Percentiles rank a stretch among this genome's conserved stretches.
Evolutionary conservation across 2,113 vertebrate genomes (phyloP).

Genomic region (Hemibagrus wyckioides): DNA sequence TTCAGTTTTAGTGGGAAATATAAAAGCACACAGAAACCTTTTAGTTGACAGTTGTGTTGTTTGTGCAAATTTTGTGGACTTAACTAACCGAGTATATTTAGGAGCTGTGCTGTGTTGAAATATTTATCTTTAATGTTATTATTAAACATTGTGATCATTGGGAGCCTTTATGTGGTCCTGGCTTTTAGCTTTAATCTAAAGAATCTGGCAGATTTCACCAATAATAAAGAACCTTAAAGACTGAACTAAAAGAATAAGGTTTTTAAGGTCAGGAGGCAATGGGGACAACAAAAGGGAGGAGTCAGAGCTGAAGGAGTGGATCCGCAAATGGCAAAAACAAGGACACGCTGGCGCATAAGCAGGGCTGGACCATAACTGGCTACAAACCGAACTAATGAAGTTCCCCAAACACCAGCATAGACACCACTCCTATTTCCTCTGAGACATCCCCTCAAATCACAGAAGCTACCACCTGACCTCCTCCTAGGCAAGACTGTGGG

Average conservation of each 20-base stretch:
- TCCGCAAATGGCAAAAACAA: not conserved
- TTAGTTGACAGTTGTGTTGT: too few relatives aligned
- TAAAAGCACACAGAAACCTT: too few relatives aligned
- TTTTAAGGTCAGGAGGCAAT: not conserved
- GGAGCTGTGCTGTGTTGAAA: not conserved
- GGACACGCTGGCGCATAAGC: not conserved
- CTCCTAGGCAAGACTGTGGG: not conserved
- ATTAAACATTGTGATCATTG: not conserved
- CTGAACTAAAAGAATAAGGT: not conserved
- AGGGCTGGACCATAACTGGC: not conserved
- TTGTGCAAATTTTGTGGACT: not conserved
- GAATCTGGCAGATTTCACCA: not conserved
- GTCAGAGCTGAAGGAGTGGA: not conserved
- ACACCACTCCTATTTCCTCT: not conserved
- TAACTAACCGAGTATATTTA: not conserved
- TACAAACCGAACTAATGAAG: not conserved
- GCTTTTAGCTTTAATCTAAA: not conserved
- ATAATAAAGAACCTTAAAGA: not conserved
- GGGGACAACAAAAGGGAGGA: not conserved
- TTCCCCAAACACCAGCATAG: too few relatives aligned
- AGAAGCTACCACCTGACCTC: not conserved
- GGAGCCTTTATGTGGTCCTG: not conserved
- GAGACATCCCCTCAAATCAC: not conserved
- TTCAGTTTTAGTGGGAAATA: too few relatives aligned
- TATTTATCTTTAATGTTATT: not conserved